These are phyloP conservation scores for Lycorma delicatula DNA, from an alignment of 1,140 invertebrate genomes.

Conservation along the genomic window DNA sequence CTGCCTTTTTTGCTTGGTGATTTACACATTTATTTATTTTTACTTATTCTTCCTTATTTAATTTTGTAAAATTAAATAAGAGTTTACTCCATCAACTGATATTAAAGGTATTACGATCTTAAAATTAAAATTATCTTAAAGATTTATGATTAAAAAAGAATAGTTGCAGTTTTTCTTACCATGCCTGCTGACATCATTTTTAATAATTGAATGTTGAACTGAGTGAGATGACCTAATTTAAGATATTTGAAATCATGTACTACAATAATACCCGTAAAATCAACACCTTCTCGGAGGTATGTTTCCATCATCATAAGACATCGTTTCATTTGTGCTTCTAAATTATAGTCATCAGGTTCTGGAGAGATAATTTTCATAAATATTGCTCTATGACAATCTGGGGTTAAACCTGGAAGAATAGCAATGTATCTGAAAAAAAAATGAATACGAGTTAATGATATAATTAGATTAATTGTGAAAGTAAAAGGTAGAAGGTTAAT, in stretches of 20 bases:
- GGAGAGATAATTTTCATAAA: constrained; percentile 15
- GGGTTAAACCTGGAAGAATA: constrained; percentile 18
- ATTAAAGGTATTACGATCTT: no score
- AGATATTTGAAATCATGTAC: constrained; percentile 19
- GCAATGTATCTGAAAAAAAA: constrained; percentile 17
- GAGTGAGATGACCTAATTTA: constrained; percentile 16
- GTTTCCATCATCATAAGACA: constrained; percentile 20
- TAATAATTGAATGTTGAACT: constrained; percentile 15
- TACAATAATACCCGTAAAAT: constrained; percentile 21
- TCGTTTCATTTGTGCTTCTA: constrained; percentile 19
- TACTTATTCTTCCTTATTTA: no score
- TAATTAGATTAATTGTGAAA: no score
- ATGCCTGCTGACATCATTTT: constrained; percentile 20
- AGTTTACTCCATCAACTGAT: no score
- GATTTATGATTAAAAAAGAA: neutral
- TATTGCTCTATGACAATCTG: constrained; percentile 11
- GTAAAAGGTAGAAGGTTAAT: no score
- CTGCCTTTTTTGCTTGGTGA: no score
- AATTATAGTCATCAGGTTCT: constrained; percentile 15
- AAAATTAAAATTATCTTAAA: no score
- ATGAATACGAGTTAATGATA: no score
- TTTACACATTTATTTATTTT: no score
- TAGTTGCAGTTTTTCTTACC: constrained; percentile 10
- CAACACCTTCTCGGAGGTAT: constrained; percentile 18
- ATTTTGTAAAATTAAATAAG: no score